Evolutionary conservation across 2,888 invertebrate genomes (phyloP).

Genomic region (Drosophila anomalata): DNA sequence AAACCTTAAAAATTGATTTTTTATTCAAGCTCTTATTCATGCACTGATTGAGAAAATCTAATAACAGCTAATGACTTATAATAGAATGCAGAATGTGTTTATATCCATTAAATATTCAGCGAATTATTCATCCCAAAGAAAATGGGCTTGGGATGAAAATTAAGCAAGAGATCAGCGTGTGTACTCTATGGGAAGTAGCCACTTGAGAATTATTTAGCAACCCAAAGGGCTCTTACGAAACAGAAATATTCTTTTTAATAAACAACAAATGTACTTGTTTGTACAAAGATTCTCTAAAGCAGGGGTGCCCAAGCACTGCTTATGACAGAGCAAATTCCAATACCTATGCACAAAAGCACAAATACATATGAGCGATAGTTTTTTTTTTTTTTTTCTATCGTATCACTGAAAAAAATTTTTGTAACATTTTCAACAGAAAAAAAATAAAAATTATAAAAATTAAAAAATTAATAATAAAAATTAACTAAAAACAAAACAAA

Average conservation of each 20-base stretch:
- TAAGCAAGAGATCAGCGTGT: conserved; percentile 13
- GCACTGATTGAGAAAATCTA: conserved; percentile 34
- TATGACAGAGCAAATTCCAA: too few species aligned
- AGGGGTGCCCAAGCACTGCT: too few species aligned
- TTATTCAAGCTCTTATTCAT: conserved; percentile 2
- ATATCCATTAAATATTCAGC: conserved; percentile 20
- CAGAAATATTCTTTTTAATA: background rate
- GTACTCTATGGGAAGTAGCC: conserved; percentile 8
- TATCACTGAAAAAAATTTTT: too few species aligned
- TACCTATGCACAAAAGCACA: too few species aligned
- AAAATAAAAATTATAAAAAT: too few species aligned
- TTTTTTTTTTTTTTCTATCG: too few species aligned
- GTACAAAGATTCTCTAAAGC: background rate
- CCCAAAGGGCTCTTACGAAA: conserved; percentile 19
- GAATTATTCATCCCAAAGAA: conserved; percentile 27
- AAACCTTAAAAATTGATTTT: background rate
- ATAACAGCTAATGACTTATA: conserved; percentile 38
- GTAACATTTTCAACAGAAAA: too few species aligned
- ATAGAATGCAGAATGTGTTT: conserved; percentile 4
- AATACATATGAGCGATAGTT: too few species aligned
- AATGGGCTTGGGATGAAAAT: conserved; percentile 19
- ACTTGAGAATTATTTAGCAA: background rate
- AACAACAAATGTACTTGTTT: conserved; percentile 5
- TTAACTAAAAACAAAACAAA: too few species aligned
- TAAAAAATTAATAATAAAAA: too few species aligned